Evolutionary conservation across 2,888 invertebrate genomes (phyloP).

Genomic region (Pristionchus arcanus): DNA sequence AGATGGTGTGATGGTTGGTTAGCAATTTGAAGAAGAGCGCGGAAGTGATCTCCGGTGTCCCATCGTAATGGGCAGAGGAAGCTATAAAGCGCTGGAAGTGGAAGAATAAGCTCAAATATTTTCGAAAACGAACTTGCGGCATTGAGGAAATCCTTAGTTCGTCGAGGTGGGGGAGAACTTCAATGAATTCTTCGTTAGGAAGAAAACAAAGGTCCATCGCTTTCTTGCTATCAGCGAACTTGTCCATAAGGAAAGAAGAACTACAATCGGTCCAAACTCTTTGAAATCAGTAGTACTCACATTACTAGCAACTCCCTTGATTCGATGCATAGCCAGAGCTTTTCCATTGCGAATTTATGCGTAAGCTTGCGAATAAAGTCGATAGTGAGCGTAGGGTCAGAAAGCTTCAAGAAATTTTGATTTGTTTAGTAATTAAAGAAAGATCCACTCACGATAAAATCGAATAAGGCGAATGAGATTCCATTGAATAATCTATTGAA

Average conservation of each 20-base stretch:
- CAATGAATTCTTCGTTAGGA: background rate
- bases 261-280: background rate
- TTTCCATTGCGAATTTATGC: background rate
- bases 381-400: background rate
- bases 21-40: background rate
- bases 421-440: too few species aligned
- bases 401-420: too few species aligned
- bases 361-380: background rate
- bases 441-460: background rate
- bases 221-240: background rate
- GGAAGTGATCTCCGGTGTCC: background rate
- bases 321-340: background rate
- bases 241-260: background rate
- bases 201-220: background rate
- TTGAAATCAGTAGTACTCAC: background rate
- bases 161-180: background rate
- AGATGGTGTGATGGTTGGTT: background rate
- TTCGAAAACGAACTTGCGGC: too few species aligned
- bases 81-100: too few species aligned
- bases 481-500: background rate
- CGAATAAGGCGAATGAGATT: background rate
- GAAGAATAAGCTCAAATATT: too few species aligned
- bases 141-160: background rate
- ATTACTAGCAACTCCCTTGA: background rate
- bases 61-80: too few species aligned